Evolutionary conservation across 1,140 invertebrate species (phyloP).

Genomic region (Physella acuta): DNA sequence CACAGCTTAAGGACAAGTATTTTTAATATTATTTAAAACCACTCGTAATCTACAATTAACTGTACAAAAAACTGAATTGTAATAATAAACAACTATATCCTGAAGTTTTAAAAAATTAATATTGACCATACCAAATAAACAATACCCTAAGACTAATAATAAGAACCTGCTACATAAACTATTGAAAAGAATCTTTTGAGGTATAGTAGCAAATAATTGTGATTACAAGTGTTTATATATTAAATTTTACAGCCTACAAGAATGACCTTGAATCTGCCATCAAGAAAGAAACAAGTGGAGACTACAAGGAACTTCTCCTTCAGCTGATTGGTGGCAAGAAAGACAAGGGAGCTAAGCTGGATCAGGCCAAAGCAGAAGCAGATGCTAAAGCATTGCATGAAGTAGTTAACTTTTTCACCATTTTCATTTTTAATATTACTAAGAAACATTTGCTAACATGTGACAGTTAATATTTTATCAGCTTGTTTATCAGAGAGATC

Average conservation of each 20-base stretch:
- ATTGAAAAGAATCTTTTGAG: too few relatives aligned
- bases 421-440: background rate
- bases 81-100: background rate
- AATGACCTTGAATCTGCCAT: slow-evolving; percentile 83
- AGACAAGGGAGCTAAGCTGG: slow-evolving; percentile 21
- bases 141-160: too few relatives aligned
- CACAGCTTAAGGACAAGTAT: too few relatives aligned
- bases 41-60: too few relatives aligned
- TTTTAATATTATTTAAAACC: too few relatives aligned
- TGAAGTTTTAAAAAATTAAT: too few relatives aligned
- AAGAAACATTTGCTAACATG: too few relatives aligned
- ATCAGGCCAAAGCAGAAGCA: slow-evolving; percentile 16
- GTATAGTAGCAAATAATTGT: too few relatives aligned
- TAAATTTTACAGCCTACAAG: slow-evolving; percentile 63
- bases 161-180: too few relatives aligned
- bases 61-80: background rate
- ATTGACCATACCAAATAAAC: too few relatives aligned
- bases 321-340: background rate
- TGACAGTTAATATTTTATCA: background rate
- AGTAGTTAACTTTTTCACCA: background rate
- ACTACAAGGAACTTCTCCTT: slow-evolving; percentile 85
- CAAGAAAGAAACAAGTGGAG: slow-evolving; percentile 86
- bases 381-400: slow-evolving; percentile 22
- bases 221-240: background rate
- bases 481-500: background rate